phyloP scores from a whole-genome alignment of 1,140 invertebrate species.

The Saccostrea glomerata region DNA sequence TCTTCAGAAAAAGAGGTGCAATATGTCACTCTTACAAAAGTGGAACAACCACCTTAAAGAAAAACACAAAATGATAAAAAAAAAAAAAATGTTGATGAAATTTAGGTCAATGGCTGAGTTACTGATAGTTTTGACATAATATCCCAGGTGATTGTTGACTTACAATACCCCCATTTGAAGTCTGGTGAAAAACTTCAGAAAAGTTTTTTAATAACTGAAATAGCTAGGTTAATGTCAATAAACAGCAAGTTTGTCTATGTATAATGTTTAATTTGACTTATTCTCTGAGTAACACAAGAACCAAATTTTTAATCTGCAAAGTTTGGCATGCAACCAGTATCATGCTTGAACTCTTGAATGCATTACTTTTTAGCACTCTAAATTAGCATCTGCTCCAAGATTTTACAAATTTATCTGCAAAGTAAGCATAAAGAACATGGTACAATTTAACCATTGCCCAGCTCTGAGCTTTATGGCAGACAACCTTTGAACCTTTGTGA shows the following conservation, averaged over 20 bases:
- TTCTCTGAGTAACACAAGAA: no score
- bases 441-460: neutral
- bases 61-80: neutral
- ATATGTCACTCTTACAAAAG: neutral
- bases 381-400: neutral
- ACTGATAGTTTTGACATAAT: no score
- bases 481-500: neutral
- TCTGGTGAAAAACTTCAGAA: neutral
- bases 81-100: neutral
- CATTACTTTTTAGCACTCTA: no score
- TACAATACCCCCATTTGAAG: neutral
- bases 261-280: no score
- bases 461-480: neutral
- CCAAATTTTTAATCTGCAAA: no score
- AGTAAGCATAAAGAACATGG: neutral
- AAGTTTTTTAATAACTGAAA: neutral
- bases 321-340: neutral
- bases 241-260: no score
- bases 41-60: conserved; percentile 10
- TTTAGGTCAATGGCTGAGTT: neutral
- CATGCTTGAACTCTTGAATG: neutral
- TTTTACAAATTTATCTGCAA: neutral
- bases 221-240: neutral
- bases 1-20: neutral
- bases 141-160: neutral